Base-by-base conservation (phyloP, 2,797 vertebrate genomes). In the Smutsia temminckii region DNA sequence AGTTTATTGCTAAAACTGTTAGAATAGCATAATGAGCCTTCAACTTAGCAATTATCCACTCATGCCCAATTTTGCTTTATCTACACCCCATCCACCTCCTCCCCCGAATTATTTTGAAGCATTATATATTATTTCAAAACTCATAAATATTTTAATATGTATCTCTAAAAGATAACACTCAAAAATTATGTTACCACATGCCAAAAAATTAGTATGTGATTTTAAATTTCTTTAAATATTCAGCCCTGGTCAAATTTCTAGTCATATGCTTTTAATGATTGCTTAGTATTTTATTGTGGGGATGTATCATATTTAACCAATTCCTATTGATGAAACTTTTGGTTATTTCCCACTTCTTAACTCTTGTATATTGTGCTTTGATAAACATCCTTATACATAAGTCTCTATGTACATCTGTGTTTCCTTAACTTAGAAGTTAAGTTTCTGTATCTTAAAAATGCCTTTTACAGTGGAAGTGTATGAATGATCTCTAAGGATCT, bases 141-240 rank as follows among this genome's bases (percentile, higher is more conserved):
- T 93, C 87, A n/a, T 92, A 87, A 68, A 83, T 55, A 96, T 81
- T 89, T 91, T 51, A 85, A 27, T 89, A 46, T 53, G 49, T 29
- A 59, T 72, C 29, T 88, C 51, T 80, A 75, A 80, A 79, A 63
- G 75, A 49, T 77, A 75, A 66, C 40, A 59, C 27, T 53, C 72
- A 89, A 95, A 92, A 68, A 40, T 46, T 46, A 46, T 46, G 9
- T 46, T 46, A 46, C 46, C 46, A 46, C 46, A 46, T 46, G 46
- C 46, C 46, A 51, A 90, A 80, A 74, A 23, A 66, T 71, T 86
- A 71, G 25, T 59, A 49, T 71, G 13, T 77, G 55, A 49, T 89
- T 91, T 87, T 59, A 27, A 55, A 13, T 91, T 81, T 77, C 34
- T 91, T 81, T 42, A 85, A 42, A 66, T 74, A 59, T 59, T 86